Base-by-base conservation (phyloP, 2,797 vertebrate genomes). In the Gallinago solitaria region DNA sequence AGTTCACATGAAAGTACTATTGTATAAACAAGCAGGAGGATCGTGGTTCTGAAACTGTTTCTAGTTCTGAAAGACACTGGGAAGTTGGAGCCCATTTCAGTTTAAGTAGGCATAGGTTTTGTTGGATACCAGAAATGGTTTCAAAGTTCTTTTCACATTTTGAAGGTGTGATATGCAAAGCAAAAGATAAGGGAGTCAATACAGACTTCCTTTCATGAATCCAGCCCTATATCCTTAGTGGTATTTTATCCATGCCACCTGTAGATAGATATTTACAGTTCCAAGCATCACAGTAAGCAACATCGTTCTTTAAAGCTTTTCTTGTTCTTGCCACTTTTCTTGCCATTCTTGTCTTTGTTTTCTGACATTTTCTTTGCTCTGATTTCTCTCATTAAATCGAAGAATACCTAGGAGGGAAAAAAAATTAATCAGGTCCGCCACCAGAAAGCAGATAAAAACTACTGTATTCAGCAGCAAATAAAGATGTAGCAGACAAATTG, bases 311-410 rank as follows among this genome's bases (percentile, higher is more conserved):
- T 99, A 97, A 99, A 99, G 97, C 99, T 98, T 93, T 99, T 99
- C 98, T 99, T 99, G 97, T 98, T 99, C 98, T 99, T 99, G 92
- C 98, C 98, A 51, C 99, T 99, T 92, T 99, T 99, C 88, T 99
- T 99, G 82, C 99, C 98, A 64, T 99, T 99, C 88, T 99, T 99
- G 96, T 99, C 99, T 97, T 99, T 99, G 98, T 98, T 99, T 97
- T 99, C 99, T 1, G 99, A 98, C 99, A 99, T 98, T 96, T 99
- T 99, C 98, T 99, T 99, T 87, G 99, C 98, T 78, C 99, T 98
- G 71, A 99, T 98, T 97, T 99, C 99, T 91, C 99, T 98, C 99
- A 99, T 99, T 77, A 99, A 98, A 96, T 99, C 99, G 91, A 99
- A 99, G 97, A 99, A 99, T 53, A 99, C 99, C 99, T 99, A 96